Evolutionary conservation across 1,140 invertebrate genomes (phyloP), one percentile per base, ranked within the genome.

Genomic region (Vanessa atalanta): DNA sequence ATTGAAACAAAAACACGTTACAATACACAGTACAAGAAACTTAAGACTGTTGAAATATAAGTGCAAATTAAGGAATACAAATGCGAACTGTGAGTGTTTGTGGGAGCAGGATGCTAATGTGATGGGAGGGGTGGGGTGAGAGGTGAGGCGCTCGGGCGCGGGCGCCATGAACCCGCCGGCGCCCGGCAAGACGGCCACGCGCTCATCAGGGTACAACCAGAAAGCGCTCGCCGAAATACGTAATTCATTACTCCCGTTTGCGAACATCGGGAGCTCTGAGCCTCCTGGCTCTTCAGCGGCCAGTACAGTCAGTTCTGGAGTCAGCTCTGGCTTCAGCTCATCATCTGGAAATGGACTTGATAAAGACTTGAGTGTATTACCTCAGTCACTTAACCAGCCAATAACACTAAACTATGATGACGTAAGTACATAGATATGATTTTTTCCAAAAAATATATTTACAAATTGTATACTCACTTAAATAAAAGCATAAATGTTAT

Each of bases 211-310:
- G 93, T 98, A 97, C 92, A 96, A 96, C 92, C 96, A 97, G 88
- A 97, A 97, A 93, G 97, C 97, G 82, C 94, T 98, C 91, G 96
- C 96, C 90, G 96, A 97, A 91, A 98, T 98, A 84, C 94, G 97
- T 69, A 97, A 97, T 85, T 97, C 96, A 61, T 91, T 98, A 77
- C 94, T 96, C 81, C 97, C 97, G 57, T 98, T 97, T 88, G 96
- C 96, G 65, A 97, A 96, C 89, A 96, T 94, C 79, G 95, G 95
- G 79, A 90, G 82, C 65, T 91, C 85, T 3, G 91, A 93, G 73
- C 90, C 90, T 1, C 94, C 95, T 70, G 95, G 95, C 68, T 96
- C 95, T 4, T 96, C 96, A 80, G 96, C 96, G 20, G 95, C 96
- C 47, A 96, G 95, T 88, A 96, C 96, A 70, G 96, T 96, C 14